phyloP scores from a whole-genome alignment of 1,140 invertebrate species.

The Daktulosphaira vitifoliae region DNA sequence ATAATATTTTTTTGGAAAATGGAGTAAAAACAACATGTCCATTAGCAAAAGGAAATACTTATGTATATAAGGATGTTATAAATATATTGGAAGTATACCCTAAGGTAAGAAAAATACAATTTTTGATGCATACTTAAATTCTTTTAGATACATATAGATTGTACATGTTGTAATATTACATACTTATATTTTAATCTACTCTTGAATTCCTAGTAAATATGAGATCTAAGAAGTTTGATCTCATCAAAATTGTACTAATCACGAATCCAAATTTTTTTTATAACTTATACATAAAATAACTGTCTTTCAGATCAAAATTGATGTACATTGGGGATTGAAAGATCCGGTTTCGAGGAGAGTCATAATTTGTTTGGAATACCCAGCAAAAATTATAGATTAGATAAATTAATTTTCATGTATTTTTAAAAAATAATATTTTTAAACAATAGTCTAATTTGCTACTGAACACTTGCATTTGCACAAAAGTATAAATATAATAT shows the following conservation, averaged over 20 bases:
- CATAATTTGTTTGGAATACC: constrained; percentile 32
- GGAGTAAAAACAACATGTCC: constrained; percentile 55
- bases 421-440: constrained; percentile 21
- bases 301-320: constrained; percentile 29
- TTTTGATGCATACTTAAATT: neutral
- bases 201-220: too few relatives aligned
- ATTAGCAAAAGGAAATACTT: constrained; percentile 53
- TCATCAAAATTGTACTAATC: too few relatives aligned
- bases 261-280: too few relatives aligned
- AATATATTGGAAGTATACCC: constrained; percentile 58
- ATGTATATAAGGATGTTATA: constrained; percentile 60
- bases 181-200: too few relatives aligned
- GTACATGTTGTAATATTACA: too few relatives aligned
- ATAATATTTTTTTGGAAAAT: constrained; percentile 50
- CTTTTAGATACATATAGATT: too few relatives aligned
- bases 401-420: neutral
- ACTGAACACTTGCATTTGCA: constrained; percentile 14
- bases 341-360: constrained; percentile 18
- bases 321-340: constrained; percentile 27
- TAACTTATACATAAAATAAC: too few relatives aligned
- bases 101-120: constrained; percentile 44
- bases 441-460: constrained; percentile 23
- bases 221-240: too few relatives aligned
- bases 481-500: too few relatives aligned
- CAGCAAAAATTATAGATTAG: constrained; percentile 32